phyloP scores from a whole-genome alignment of 2,888 invertebrate genomes.

The Hydropsyche betteni region DNA sequence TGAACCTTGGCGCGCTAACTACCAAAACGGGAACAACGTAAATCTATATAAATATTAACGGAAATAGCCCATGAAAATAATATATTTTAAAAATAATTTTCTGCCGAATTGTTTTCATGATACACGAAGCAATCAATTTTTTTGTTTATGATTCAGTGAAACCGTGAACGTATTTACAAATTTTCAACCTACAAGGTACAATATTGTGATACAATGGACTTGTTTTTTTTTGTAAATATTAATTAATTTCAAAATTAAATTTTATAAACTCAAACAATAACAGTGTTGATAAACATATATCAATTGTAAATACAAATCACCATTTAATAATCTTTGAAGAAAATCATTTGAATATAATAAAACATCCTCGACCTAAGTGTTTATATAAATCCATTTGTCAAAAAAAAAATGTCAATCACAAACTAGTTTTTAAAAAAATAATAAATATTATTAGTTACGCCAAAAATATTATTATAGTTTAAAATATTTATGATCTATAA shows the following conservation, averaged over 20 bases:
- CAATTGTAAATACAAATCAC: slow-evolving; percentile 10
- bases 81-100: background rate
- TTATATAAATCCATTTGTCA: slow-evolving; percentile 7
- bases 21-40: slow-evolving; percentile 26
- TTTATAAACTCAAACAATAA: background rate
- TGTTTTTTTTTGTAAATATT: slow-evolving; percentile 23
- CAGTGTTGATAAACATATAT: background rate
- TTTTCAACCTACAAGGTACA: slow-evolving; percentile 39
- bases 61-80: background rate
- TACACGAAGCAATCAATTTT: background rate
- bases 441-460: slow-evolving; percentile 16
- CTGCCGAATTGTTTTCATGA: background rate
- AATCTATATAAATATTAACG: background rate
- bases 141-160: slow-evolving; percentile 15
- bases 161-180: slow-evolving; percentile 2
- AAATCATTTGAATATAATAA: background rate
- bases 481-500: slow-evolving; percentile 13
- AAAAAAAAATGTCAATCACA: background rate
- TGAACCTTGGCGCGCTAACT: background rate
- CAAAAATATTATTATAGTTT: slow-evolving; percentile 11
- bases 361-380: background rate
- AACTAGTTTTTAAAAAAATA: background rate
- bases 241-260: slow-evolving; percentile 5
- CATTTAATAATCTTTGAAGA: background rate
- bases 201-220: slow-evolving; percentile 33